These are phyloP conservation scores for Aramus guarauna DNA, from an alignment of 2,113 vertebrate genomes.

Conservation along the genomic window DNA sequence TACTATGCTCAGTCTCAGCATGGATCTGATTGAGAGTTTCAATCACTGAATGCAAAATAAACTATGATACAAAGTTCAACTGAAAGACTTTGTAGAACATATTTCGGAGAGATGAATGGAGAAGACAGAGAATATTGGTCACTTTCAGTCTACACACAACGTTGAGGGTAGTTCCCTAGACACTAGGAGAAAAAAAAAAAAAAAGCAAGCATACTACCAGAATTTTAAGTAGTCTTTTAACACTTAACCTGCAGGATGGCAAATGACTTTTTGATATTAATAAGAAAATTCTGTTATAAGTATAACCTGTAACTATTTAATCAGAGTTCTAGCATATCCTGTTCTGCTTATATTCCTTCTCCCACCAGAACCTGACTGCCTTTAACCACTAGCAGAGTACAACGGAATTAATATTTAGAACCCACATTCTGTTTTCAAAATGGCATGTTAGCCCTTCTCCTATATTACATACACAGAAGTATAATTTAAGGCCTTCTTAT, in stretches of 20 bases:
- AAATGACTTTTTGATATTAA: not conserved
- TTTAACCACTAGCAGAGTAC: not conserved
- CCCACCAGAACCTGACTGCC: not conserved
- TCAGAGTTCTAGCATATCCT: not conserved
- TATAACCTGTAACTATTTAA: not conserved
- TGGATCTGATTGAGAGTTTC: not conserved
- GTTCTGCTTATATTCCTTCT: not conserved
- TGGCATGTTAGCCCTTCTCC: not conserved
- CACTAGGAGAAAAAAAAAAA: no score
- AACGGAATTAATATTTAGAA: not conserved
- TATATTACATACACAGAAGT: not conserved
- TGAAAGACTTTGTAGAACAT: not conserved
- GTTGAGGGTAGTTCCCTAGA: not conserved
- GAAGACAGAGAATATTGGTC: not conserved
- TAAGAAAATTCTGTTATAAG: not conserved
- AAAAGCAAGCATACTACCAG: not conserved
- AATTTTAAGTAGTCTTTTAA: not conserved
- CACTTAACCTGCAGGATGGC: not conserved
- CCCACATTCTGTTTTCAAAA: not conserved
- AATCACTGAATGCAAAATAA: not conserved
- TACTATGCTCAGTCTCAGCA: not conserved
- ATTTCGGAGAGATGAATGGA: not conserved
- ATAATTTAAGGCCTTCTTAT: not conserved
- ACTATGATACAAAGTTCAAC: not conserved
- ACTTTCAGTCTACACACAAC: not conserved